Evolutionary conservation across 2,888 invertebrate species (phyloP), one percentile per base, ranked within the genome.

Genomic region (Amorpha juglandis): DNA sequence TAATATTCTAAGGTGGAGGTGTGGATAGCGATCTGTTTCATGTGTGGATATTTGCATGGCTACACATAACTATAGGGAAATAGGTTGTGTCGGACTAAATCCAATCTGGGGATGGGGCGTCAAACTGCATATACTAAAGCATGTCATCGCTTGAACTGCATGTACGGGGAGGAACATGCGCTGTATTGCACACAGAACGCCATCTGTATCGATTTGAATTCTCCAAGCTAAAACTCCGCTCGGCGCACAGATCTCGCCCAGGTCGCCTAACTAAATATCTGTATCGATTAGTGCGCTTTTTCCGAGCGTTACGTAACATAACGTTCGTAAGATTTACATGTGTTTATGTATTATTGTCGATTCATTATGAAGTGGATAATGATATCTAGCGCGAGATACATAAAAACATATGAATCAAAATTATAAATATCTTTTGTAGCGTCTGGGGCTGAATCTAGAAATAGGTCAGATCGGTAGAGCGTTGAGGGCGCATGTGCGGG

Each of bases 401-500:
- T 66, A 19, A 67, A 33, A 67, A 35, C 35, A 65, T 19, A 67
- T 67, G 62, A 65, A 65, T 64, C 63, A 50, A 64, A 65, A 66
- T 53, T 53, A 65, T 65, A 47, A 69, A 69, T 58, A 63, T 64
- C 48, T 45, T 65, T 64, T 62, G 21, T 72, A 69, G 70, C 68
- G 68, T 68, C 73, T 66, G 76, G 71, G 71, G 71, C 70, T 73
- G 66, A 75, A 72, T 77, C 75, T 80, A 79, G 74, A 88, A 84
- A 74, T 87, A 83, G 87, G 84, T 84, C 83, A 83, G 69, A 71
- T 76, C 71, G 74, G 78, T 70, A 66, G 53, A 66, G 67, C 63
- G 67, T 47, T 55, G 6, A 67, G 63, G 65, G 78, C 87, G 88
- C 87, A 85, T 77, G 86, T 81, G 83, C 79, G 53, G 53, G 27